Percentiles rank a stretch among this genome's conserved stretches.
Evolutionary conservation across 2,888 invertebrate genomes (phyloP).

Genomic region (Orthosia cruda): DNA sequence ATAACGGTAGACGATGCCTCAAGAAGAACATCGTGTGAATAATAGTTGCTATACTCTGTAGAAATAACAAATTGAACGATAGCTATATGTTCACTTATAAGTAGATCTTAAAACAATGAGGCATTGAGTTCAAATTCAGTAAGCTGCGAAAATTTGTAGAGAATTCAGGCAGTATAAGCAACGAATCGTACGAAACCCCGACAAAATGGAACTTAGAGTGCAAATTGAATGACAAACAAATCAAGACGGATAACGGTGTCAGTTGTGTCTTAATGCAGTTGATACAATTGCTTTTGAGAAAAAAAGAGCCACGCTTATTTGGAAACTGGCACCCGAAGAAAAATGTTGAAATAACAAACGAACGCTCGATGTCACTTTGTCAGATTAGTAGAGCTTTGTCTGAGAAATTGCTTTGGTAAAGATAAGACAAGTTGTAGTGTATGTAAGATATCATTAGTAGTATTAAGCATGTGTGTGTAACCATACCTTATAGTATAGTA

Average conservation of each 20-base stretch:
- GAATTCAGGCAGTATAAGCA: conserved; percentile 66
- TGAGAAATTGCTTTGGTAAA: conserved; percentile 1
- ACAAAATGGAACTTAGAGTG: conserved; percentile 67
- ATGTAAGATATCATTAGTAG: too few relatives aligned
- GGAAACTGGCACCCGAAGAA: conserved; percentile 15
- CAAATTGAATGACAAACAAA: conserved; percentile 76
- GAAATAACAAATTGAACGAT: conserved; percentile 71
- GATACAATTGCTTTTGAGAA: conserved; percentile 55
- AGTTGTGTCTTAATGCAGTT: conserved; percentile 56
- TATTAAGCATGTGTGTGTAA: too few relatives aligned
- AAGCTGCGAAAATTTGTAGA: conserved; percentile 33
- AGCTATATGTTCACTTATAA: conserved; percentile 41
- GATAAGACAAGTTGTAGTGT: background rate
- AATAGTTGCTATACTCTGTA: conserved; percentile 69
- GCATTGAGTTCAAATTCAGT: conserved; percentile 58
- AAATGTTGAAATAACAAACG: conserved; percentile 24
- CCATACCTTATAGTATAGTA: too few relatives aligned
- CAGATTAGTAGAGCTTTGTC: conserved; percentile 24
- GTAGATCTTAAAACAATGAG: conserved; percentile 49
- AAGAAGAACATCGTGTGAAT: conserved; percentile 65
- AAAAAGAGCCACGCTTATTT: conserved; percentile 28
- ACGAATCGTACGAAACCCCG: conserved; percentile 64
- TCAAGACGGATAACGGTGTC: conserved; percentile 69
- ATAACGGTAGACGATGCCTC: conserved; percentile 63
- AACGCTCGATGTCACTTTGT: conserved; percentile 23